Percentiles rank a stretch among this genome's conserved stretches.
Conservation (phyloP, 2,797 vertebrate species). For the Karalla daura region DNA sequence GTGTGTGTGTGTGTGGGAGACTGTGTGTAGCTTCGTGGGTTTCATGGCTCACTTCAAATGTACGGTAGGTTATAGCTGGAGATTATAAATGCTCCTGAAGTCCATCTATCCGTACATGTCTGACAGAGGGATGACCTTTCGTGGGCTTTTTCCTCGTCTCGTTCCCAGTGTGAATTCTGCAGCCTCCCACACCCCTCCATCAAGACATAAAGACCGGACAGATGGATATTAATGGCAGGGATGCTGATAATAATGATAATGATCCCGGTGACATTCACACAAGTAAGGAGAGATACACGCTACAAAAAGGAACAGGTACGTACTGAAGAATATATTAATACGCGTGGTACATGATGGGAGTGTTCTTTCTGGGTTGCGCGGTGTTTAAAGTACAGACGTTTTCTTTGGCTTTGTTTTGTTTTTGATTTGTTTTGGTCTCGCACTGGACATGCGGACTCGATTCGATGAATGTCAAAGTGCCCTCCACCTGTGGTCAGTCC, state of each 20-base stretch:
- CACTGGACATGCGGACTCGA: no score
- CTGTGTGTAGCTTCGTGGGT: background rate
- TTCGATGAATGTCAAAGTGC: no score
- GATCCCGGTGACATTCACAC: background rate
- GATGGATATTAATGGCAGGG: conserved; percentile 20
- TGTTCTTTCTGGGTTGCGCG: no score
- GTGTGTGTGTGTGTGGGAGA: no score
- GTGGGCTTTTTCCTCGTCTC: background rate
- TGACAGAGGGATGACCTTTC: conserved; percentile 8
- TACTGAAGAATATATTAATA: no score
- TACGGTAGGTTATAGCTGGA: background rate
- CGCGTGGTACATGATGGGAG: no score
- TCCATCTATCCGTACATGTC: background rate
- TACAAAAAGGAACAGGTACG: background rate
- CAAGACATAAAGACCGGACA: background rate
- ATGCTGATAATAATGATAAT: conserved; percentile 12
- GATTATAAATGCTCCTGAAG: background rate
- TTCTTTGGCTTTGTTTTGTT: no score
- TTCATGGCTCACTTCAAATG: background rate
- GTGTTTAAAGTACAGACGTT: no score
- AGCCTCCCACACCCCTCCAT: background rate
- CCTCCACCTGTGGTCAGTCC: no score
- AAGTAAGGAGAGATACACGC: background rate
- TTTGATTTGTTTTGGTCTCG: no score
- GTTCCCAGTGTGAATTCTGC: background rate